Evolutionary conservation across 2,797 vertebrate species (phyloP).

Genomic region (Pipistrellus nathusii): DNA sequence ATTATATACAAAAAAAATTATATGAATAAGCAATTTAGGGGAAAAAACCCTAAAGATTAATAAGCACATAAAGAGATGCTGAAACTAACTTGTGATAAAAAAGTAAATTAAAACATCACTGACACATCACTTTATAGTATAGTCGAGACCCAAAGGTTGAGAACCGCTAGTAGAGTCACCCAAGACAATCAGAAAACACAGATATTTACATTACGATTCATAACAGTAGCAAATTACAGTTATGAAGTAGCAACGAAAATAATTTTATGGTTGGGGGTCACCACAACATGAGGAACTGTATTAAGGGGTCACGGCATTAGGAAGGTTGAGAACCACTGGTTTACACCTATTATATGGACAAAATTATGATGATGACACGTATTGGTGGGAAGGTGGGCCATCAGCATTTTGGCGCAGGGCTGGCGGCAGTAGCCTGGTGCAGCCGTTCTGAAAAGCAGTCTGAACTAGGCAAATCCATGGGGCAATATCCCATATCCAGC

Average conservation of each 20-base stretch:
- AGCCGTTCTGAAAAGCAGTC: not conserved
- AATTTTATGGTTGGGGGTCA: too few species aligned
- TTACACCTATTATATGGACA: not conserved
- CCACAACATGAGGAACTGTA: too few species aligned
- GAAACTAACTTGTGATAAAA: slow-evolving; percentile 69
- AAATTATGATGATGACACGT: not conserved
- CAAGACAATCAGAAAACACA: too few species aligned
- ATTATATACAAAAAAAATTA: slow-evolving; percentile 27
- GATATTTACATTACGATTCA: too few species aligned
- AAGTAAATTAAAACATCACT: slow-evolving; percentile 56
- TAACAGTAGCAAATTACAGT: too few species aligned
- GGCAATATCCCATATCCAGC: not conserved
- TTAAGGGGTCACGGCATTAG: too few species aligned
- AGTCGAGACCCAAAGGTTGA: too few species aligned
- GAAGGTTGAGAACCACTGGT: too few species aligned
- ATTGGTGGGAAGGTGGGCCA: not conserved
- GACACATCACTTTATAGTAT: not conserved
- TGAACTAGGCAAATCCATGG: not conserved
- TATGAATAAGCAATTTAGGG: slow-evolving; percentile 2
- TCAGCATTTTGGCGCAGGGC: not conserved
- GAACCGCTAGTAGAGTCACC: too few species aligned
- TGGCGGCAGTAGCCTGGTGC: too few species aligned
- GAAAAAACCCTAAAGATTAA: slow-evolving; percentile 48
- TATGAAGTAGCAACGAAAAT: too few species aligned
- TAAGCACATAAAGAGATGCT: slow-evolving; percentile 47